Evolutionary conservation across 2,888 invertebrate species (phyloP), one percentile per base, ranked within the genome.

Genomic region (Hofmannophila pseudospretella): DNA sequence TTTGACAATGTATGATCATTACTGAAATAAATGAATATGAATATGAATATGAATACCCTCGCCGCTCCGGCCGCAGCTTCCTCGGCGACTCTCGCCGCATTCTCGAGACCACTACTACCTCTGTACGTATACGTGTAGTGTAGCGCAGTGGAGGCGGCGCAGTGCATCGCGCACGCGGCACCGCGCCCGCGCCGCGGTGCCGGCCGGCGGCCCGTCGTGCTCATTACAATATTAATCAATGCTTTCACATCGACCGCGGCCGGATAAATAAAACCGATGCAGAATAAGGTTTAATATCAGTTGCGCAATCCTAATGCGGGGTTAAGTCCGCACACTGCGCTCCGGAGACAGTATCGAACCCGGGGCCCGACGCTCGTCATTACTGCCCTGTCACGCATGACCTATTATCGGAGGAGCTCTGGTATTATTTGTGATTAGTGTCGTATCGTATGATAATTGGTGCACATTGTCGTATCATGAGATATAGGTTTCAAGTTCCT

Each of bases 201-300:
- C 19, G 36, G 62, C 49, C 49, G 42, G 55, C 53, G 62, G 61
- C 63, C 49, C 66, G 57, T 67, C 58, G 66, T 59, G 63, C 75
- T 81, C 79, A 81, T 82, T 80, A 80, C 67, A 77, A 77, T 80
- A 80, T 80, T 80, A 81, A 80, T 81, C 72, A 79, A 76, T 74
- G 75, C 69, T 66, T 58, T 72, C 70, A 68, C 67, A 71, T 73
- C 35, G 26, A 7, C 51, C 54, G 49, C 39, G 60, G 51, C 54
- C 57, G 64, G 65, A 62, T 68, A 62, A 64, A 75, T 66, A 63
- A 59, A 63, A 57, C 58, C 60, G 60, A 51, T 51, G 63, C 67
- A 61, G 62, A 67, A 67, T 61, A 62, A 33, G 19, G 27, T 26
- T 27, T 68, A 70, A 66, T 70, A 59, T 65, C 55, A 57, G 65